Base-by-base conservation (phyloP, 2,888 invertebrate species). In the Tridacna gigas region DNA sequence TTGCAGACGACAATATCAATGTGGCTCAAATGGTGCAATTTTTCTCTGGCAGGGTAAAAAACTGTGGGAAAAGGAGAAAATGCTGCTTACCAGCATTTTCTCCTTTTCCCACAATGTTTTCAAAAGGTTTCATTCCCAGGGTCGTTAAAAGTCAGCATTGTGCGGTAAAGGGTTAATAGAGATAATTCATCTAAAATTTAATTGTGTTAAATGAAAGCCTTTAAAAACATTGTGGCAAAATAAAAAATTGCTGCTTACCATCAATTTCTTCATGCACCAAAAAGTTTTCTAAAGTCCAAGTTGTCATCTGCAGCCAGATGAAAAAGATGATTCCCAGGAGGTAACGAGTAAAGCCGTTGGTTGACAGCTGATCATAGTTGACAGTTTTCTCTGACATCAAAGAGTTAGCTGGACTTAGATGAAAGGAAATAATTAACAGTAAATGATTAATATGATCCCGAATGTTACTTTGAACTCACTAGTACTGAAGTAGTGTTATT, bases 341-440 rank as follows among this genome's bases (percentile, higher is more conserved):
- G 56, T 56, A 56, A 56, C 3, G 18, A 56, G 56, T 56, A 20
- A 5, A 20, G 56, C 15, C 20, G 11, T 9, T 56, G 20, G 75
- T 75, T 75, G 75, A 65, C 48, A 75, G 47, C 4, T 45, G 47
- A 75, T 75, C 45, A 65, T 65, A 63, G 63, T 22, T 75, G 75
- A 63, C 75, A 63, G 63, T n/a, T 25, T 37, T 28, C 28, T 26
- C 15, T 11, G 22, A 80, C 76, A 51, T 80, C 80, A 80, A 80
- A 80, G 80, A 47, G 26, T 25, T 48, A 51, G 48, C 65, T 25
- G 20, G 51, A 26, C 48, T 51, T 47, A 76, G 80, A 80, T 80
- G 80, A 75, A 80, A 80, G 80, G 47, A 47, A 60, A 69, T 75
- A 75, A 80, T 80, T 71, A 77, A 75, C 63, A 45, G 47, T 51